Evolutionary conservation across 1,140 invertebrate genomes (phyloP).

Genomic region (Formica selysi): DNA sequence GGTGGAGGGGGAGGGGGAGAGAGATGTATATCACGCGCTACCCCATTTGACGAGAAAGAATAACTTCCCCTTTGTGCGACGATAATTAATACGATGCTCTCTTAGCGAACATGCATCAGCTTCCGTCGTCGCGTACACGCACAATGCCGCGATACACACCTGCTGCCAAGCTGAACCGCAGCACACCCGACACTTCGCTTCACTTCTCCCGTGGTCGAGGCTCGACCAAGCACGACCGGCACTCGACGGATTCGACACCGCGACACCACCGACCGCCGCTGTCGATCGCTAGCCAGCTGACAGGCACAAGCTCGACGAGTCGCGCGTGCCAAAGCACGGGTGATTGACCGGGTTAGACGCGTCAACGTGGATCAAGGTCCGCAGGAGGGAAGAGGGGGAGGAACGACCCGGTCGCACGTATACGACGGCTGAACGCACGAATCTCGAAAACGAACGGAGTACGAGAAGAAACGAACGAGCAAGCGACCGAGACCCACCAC

Average conservation of each 20-base stretch:
- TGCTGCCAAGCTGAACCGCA: neutral
- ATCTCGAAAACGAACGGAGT: neutral
- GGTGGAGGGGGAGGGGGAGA: neutral
- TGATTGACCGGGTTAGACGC: slow-evolving; percentile 61
- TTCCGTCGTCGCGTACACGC: neutral
- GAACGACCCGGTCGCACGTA: neutral
- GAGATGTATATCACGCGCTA: neutral
- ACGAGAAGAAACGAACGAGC: neutral
- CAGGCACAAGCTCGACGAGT: slow-evolving; percentile 27
- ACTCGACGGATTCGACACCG: slow-evolving; percentile 44
- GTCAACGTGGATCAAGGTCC: slow-evolving; percentile 60
- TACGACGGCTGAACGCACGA: neutral
- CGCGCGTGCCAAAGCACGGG: slow-evolving; percentile 56
- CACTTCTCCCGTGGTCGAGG: slow-evolving; percentile 10
- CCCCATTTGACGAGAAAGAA: no score
- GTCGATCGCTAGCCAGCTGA: slow-evolving; percentile 31
- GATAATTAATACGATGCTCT: no score
- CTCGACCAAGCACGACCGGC: slow-evolving; percentile 38
- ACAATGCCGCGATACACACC: neutral
- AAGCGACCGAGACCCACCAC: slow-evolving; percentile 8
- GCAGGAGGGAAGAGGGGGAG: no score
- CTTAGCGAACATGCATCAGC: neutral
- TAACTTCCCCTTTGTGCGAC: no score
- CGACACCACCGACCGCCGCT: slow-evolving; percentile 43
- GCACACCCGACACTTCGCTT: neutral